A percentile compares a stretch with the other conserved stretches of the same genome.
These are phyloP conservation scores for Syngnathus scovelli DNA, from an alignment of 2,113 vertebrate species.

Conservation along the genomic window DNA sequence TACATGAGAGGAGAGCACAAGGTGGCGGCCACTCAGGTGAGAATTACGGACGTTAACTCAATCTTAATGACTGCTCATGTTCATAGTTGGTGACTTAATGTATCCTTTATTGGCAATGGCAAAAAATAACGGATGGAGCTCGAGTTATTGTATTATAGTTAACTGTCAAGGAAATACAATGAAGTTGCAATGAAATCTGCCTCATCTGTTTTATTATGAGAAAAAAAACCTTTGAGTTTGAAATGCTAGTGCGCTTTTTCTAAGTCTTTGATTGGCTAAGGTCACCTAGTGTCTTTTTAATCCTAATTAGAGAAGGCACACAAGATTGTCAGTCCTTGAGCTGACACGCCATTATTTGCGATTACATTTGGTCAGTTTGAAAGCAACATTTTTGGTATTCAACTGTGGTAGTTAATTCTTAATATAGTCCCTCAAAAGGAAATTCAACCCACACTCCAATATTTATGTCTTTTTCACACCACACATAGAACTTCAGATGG, in stretches of 20 bases:
- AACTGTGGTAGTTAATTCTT: no score
- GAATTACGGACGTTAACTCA: conserved; percentile 13
- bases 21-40: conserved; percentile 34
- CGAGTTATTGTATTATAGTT: neutral
- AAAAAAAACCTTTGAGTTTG: conserved; percentile 13
- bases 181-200: no score
- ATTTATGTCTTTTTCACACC: no score
- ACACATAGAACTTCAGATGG: no score
- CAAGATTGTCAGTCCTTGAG: conserved; percentile 6
- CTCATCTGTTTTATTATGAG: neutral
- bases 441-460: no score
- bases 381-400: neutral
- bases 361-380: neutral
- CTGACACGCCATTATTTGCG: neutral
- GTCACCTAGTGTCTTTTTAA: conserved; percentile 34
- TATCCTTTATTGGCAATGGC: neutral
- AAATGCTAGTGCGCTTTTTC: neutral
- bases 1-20: conserved; percentile 14
- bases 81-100: neutral
- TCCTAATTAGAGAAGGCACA: conserved; percentile 27
- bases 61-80: conserved; percentile 2
- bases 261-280: conserved; percentile 27
- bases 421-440: no score
- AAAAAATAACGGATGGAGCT: conserved; percentile 4
- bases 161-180: neutral